Conservation (phyloP, 2,888 invertebrate genomes). For the Aplocera efformata region DNA sequence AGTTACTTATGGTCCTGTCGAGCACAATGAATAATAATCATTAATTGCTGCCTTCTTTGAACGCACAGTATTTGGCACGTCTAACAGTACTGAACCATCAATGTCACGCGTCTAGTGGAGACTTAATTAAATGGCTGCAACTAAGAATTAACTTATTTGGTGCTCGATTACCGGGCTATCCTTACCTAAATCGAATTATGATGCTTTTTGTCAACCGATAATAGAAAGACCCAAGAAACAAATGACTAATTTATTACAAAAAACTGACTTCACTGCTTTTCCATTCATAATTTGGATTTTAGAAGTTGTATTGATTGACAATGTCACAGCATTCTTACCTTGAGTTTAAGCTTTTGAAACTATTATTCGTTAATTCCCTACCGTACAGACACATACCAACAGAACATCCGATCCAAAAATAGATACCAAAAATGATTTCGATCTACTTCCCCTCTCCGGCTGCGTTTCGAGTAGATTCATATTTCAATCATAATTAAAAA, state of each 20-base stretch:
- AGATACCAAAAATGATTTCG: slow-evolving; percentile 30
- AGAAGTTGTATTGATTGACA: too few relatives aligned
- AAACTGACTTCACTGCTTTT: too few relatives aligned
- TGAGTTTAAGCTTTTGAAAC: too few relatives aligned
- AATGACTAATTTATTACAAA: too few relatives aligned
- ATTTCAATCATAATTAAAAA: slow-evolving; percentile 16
- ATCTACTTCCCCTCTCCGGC: slow-evolving; percentile 29
- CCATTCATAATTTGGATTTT: too few relatives aligned
- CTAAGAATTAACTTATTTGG: too few relatives aligned
- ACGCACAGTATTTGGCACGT: slow-evolving; percentile 52
- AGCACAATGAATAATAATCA: slow-evolving; percentile 63
- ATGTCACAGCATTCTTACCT: too few relatives aligned
- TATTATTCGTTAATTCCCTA: slow-evolving; percentile 19
- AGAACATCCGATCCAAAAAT: slow-evolving; percentile 34
- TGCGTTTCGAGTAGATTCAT: slow-evolving; percentile 11
- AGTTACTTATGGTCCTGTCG: slow-evolving; percentile 24
- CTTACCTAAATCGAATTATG: too few relatives aligned
- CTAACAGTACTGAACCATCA: slow-evolving; percentile 60
- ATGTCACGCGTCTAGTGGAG: slow-evolving; percentile 41
- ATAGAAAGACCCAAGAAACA: too few relatives aligned
- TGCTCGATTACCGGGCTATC: too few relatives aligned
- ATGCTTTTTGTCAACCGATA: too few relatives aligned
- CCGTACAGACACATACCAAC: slow-evolving; percentile 28
- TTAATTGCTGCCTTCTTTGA: slow-evolving; percentile 61
- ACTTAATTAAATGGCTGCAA: slow-evolving; percentile 36